These are phyloP conservation scores for Chalcis sispes DNA, from an alignment of 2,888 invertebrate genomes.

Conservation along the genomic window DNA sequence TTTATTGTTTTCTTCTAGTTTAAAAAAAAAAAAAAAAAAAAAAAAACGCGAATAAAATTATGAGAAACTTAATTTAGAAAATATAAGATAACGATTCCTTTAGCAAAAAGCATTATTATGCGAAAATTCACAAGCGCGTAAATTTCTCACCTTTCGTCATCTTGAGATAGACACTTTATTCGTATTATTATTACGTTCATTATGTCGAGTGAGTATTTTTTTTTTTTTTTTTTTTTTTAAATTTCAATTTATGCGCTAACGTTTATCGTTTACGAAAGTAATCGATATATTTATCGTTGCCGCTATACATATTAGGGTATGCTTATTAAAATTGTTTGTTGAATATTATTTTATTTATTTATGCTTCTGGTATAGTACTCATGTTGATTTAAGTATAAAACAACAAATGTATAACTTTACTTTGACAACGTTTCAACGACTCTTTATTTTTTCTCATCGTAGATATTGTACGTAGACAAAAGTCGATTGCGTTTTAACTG, in stretches of 20 bases:
- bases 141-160: neutral
- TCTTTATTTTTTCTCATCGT: no score
- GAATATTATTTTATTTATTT: neutral
- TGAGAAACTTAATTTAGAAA: no score
- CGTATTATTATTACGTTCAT: conserved; percentile 5
- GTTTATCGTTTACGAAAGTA: conserved; percentile 18
- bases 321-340: neutral
- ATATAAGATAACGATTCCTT: conserved; percentile 9
- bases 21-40: neutral
- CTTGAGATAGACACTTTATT: conserved; percentile 41
- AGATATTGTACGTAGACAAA: neutral
- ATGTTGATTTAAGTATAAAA: conserved; percentile 24
- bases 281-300: conserved; percentile 8
- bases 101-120: neutral
- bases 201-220: no score
- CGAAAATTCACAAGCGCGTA: neutral
- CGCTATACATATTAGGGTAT: conserved; percentile 3
- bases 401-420: conserved; percentile 14
- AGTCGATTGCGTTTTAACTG: neutral
- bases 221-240: neutral
- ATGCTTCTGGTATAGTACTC: neutral
- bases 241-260: neutral
- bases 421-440: conserved; percentile 2
- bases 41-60: neutral
- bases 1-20: no score